phyloP scores from a whole-genome alignment of 2,113 vertebrate genomes.

The Xyrauchen texanus region DNA sequence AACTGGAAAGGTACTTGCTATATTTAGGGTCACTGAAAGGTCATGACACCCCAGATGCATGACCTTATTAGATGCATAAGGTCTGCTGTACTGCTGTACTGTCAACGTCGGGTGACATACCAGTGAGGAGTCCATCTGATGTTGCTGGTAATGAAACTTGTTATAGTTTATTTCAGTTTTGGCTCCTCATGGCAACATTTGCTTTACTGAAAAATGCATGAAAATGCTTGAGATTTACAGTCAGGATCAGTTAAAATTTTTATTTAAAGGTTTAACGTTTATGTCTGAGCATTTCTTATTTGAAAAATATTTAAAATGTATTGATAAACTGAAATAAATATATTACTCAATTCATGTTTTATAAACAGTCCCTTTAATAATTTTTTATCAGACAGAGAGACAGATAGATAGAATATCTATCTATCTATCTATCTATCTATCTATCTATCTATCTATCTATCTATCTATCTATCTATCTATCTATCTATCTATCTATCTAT shows the following conservation, averaged over 20 bases:
- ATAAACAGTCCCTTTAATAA: too few species aligned
- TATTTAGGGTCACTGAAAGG: constrained; percentile 43
- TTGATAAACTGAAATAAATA: too few species aligned
- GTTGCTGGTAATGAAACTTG: constrained; percentile 22
- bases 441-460: not conserved
- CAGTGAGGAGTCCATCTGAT: constrained; percentile 17
- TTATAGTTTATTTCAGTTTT: not conserved
- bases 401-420: too few species aligned
- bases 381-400: too few species aligned
- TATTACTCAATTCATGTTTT: too few species aligned
- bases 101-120: not conserved
- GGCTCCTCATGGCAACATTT: not conserved
- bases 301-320: too few species aligned
- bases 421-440: not conserved
- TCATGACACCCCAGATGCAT: constrained; percentile 37
- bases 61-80: constrained; percentile 33
- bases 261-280: too few species aligned
- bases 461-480: constrained; percentile 14
- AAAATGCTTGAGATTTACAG: not conserved
- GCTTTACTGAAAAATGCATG: not conserved
- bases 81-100: not conserved
- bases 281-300: too few species aligned
- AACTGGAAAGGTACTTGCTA: constrained; percentile 14
- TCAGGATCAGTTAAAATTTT: too few species aligned
- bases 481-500: not conserved